Conservation (phyloP, 1,140 invertebrate species). For the Drosophila melanica region DNA sequence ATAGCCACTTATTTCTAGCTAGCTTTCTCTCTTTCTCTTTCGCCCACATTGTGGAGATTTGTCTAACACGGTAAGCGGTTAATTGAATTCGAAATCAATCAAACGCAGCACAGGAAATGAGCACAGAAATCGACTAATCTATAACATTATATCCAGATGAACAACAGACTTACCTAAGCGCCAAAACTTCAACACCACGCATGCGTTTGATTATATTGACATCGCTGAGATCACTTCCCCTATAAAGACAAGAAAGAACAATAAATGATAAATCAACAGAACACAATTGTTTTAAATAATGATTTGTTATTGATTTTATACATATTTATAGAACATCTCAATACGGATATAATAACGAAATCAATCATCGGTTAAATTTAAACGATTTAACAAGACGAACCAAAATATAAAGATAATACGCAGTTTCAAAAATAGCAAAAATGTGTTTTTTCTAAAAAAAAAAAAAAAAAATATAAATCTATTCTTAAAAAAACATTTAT, state of each 20-base stretch:
- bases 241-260: conserved; percentile 84
- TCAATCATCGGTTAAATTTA: not conserved
- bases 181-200: conserved; percentile 91
- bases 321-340: not conserved
- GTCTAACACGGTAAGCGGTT: conserved; percentile 13
- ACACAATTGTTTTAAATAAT: conserved; percentile 31
- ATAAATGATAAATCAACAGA: conserved; percentile 6
- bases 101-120: conserved; percentile 44
- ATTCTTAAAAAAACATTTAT: no score
- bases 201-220: conserved; percentile 90
- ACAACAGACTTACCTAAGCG: conserved; percentile 87
- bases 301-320: not conserved
- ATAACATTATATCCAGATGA: conserved; percentile 14
- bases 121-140: conserved; percentile 22
- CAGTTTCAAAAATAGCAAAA: no score
- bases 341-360: not conserved
- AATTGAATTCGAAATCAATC: conserved; percentile 50
- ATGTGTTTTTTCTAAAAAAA: no score
- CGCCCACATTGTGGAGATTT: conserved; percentile 15
- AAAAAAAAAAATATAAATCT: no score
- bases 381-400: no score
- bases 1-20: conserved; percentile 22
- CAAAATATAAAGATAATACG: no score
- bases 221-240: conserved; percentile 92
- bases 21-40: conserved; percentile 1